Percentiles rank a stretch among this genome's conserved stretches.
phyloP scores from a whole-genome alignment of 2,797 vertebrate genomes.

The Tauraco hartlaubi region DNA sequence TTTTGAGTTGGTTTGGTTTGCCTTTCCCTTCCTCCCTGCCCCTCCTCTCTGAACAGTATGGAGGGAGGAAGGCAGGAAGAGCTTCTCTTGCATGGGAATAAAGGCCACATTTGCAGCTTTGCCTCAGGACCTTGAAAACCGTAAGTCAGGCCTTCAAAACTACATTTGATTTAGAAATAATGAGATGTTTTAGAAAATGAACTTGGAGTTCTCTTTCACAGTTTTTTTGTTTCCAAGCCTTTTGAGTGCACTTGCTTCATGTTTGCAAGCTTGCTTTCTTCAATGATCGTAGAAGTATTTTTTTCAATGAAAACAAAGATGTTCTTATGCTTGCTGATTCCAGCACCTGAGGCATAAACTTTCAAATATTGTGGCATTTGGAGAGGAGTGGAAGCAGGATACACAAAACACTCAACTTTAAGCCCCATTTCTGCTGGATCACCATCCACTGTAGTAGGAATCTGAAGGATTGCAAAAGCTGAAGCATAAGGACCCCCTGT shows the following conservation, averaged over 20 bases:
- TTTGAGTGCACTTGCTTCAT: constrained; percentile 46
- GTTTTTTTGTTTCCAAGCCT: constrained; percentile 58
- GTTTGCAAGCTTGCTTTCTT: constrained; percentile 41
- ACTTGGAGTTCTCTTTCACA: constrained; percentile 47
- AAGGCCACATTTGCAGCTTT: constrained; percentile 52
- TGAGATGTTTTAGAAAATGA: constrained; percentile 69
- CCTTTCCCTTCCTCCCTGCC: background rate
- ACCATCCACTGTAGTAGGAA: background rate
- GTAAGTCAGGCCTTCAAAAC: constrained; percentile 52
- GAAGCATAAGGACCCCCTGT: constrained; percentile 59
- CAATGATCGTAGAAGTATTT: constrained; percentile 27
- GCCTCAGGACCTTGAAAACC: constrained; percentile 60
- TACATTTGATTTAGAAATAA: constrained; percentile 59
- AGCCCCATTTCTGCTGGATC: background rate
- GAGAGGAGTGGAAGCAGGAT: constrained; percentile 12
- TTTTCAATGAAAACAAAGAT: constrained; percentile 40
- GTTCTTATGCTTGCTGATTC: constrained; percentile 37
- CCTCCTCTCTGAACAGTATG: background rate
- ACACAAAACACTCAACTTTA: background rate
- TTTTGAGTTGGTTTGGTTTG: background rate
- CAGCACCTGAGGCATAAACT: constrained; percentile 51
- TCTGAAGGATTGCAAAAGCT: constrained; percentile 40
- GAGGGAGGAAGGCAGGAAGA: constrained; percentile 37
- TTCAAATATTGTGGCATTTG: constrained; percentile 49
- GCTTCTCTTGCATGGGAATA: constrained; percentile 38